Evolutionary conservation across 2,113 vertebrate species (phyloP), one percentile per base, ranked within the genome.

Genomic region (Corythornis vintsioides): DNA sequence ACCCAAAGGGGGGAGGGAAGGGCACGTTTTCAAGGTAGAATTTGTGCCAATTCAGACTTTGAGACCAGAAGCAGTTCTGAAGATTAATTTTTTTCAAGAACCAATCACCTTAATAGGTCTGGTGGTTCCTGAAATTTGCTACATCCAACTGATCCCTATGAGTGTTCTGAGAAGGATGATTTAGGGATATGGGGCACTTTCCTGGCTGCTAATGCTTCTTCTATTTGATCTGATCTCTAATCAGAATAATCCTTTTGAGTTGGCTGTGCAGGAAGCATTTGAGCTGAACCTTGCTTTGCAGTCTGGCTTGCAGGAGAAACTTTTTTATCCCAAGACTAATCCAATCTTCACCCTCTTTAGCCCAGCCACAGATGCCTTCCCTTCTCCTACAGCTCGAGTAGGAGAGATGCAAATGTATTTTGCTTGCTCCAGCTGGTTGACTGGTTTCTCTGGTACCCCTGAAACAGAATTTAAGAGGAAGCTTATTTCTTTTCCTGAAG

Each of bases 1-100:
- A 71, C 52, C 60, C 82, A 92, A 83, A 83, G 89, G 29, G 84
- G 56, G 84, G 64, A 93, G 92, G 64, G 77, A 89, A n/a, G 87
- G 35, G 33, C 52, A 35, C 63, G 9, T n/a, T 93, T 91, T 82
- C 2, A 21, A 75, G 61, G 65, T 22, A 64, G 73, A 88, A 53
- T 78, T 86, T 65, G 53, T 95, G 81, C 77, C 74, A 84, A 80
- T 28, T 86, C 77, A 59, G 66, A 76, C 63, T 93, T 76, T 40
- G 31, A 89, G 59, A 86, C 42, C 42, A 78, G 59, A 89, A 76
- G 14, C 4, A 11, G 9, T 72, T 89, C 45, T 87, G 78, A 88
- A 74, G 64, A 43, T 66, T 31, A 12, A 43, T 83, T 80, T 65
- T 83, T 83, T 83, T 65, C 5, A 5, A 45, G 73, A 61, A 40